Conservation (phyloP, 1,140 invertebrate species). For the Pissodes strobi region DNA sequence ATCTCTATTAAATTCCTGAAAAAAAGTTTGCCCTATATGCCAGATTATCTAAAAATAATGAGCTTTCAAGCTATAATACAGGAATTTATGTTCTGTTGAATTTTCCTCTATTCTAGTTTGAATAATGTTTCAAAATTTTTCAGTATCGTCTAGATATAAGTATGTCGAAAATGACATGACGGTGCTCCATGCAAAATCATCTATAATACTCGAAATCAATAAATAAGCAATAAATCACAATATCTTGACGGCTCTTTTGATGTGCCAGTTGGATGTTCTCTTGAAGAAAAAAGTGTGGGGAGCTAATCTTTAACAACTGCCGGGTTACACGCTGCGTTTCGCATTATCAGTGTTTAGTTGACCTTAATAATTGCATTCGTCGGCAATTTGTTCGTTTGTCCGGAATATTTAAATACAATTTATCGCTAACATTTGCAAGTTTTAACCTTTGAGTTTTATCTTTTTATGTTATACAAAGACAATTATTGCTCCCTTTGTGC, state of each 20-base stretch:
- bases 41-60: too few species aligned
- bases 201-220: constrained; percentile 11
- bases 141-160: too few species aligned
- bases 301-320: constrained; percentile 8
- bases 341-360: constrained; percentile 8
- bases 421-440: too few species aligned
- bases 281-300: constrained; percentile 6
- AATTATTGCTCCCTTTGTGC: too few species aligned
- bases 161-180: neutral
- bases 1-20: too few species aligned
- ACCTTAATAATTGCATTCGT: neutral
- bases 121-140: too few species aligned
- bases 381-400: neutral
- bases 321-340: neutral
- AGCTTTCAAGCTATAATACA: too few species aligned
- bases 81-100: too few species aligned
- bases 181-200: constrained; percentile 21
- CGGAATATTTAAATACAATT: neutral
- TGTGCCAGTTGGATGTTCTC: constrained; percentile 18
- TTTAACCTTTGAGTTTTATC: too few species aligned
- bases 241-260: constrained; percentile 18
- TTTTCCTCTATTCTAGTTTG: too few species aligned
- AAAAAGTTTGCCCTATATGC: too few species aligned
- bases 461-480: too few species aligned
- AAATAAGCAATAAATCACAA: constrained; percentile 27